Base-by-base conservation (phyloP, 2,888 invertebrate species). In the Caenorhabditis sp. region DNA sequence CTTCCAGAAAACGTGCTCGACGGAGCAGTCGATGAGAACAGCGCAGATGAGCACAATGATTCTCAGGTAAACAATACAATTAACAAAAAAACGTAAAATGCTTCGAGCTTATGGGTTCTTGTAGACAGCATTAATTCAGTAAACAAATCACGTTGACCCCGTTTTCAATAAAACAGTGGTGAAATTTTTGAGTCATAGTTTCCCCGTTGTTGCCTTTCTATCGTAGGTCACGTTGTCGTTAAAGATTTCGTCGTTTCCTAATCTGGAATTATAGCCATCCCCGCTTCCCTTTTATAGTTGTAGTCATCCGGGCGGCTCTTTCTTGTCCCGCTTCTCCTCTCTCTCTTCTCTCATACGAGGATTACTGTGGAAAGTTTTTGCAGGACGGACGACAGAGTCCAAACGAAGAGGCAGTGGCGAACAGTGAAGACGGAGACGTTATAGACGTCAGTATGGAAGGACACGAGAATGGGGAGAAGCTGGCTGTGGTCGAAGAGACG, bases 311-410 rank as follows among this genome's bases (percentile, higher is more conserved):
- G n/a, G n/a, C n/a, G n/a, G n/a, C n/a, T n/a, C n/a, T 8, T n/a
- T 20, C 17, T 13, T 20, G 15, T 22, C 2, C 48, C 6, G 4
- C 20, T 17, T 22, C 13, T 43, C 24, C 41, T 26, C 63, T 32
- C 27, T 27, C 6, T 35, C 17, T 48, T 22, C 46, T 46, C 30
- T 26, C n/a, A 20, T 58, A 13, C 11, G 32, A 58, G 45, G 50
- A 62, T 32, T 50, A 61, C 48, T 37, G 48, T 48, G 26, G n/a
- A n/a, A 37, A 59, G 50, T n/a, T 20, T 43, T 56, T 56, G 15
- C 50, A 73, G 58, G 45, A 56, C 37, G 59, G 32, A 30, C 27
- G 17, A 15, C 45, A 24, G 15, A 39, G 13, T 11, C 26, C 24
- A 27, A 15, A 11, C 8, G 24, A 39, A 17, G 45, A 53, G 32